Evolutionary conservation across 2,888 invertebrate species (phyloP), one percentile per base, ranked within the genome.

Genomic region (Andrena flavipes): DNA sequence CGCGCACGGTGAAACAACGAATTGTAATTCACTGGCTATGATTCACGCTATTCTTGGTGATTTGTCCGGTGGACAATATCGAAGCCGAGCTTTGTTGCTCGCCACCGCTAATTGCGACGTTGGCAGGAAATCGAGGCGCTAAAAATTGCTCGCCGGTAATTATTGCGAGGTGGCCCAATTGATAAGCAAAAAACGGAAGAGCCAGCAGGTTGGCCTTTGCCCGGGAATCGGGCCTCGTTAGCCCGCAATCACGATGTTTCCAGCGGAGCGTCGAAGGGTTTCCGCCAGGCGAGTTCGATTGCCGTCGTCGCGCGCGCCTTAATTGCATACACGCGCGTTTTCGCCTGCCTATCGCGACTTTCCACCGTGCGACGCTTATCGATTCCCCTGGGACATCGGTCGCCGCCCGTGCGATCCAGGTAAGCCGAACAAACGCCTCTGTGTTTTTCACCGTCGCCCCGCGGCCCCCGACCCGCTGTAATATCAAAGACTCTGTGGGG

Each of bases 51-150:
- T 42, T 42, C 42, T 1, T 0, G 42, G 16, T 42, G 42, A 42
- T 16, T 42, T 16, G 16, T 1, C 4, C 16, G 4, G 42, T 1
- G 13, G 42, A 42, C 42, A 42, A 42, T 5, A 42, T 42, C 42
- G 42, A 13, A 42, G 16, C 42, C 16, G 42, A 16, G 42, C 16
- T 42, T 16, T 16, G 56, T 33, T 16, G 75, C 59, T 33, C 51
- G 30, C 4, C 23, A 10, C 23, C 29, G 49, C n/a, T 67, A 76
- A 78, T 78, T 62, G 76, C 76, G 23, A 23, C 62, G 60, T 76
- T 26, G 16, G 13, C 6, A 51, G 35, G 13, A 76, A 67, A 63
- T 73, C 30, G 72, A 29, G 48, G 60, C 35, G 60, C 23, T 23
- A 54, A 63, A 30, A 67, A 77, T 77, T 62, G 59, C 49, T 29